Conservation (phyloP, 1,140 invertebrate genomes). For the Pseudomyrmex concolor region DNA sequence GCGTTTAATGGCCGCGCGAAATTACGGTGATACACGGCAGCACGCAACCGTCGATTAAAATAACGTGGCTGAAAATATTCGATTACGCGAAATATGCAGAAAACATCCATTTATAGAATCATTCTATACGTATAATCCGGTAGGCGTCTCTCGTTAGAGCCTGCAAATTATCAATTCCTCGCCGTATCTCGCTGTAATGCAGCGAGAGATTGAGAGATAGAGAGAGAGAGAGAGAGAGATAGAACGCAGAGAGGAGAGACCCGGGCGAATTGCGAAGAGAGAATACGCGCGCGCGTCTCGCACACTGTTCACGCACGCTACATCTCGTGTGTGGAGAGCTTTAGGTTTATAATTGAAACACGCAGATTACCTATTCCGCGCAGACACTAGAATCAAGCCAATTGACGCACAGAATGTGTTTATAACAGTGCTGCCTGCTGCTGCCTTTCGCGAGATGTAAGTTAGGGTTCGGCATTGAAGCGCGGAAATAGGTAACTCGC, state of each 20-base stretch:
- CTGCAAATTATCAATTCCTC: conserved; percentile 54
- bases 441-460: conserved; percentile 14
- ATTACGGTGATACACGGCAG: background rate
- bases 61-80: conserved; percentile 30
- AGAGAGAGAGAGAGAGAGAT: no score
- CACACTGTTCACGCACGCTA: background rate
- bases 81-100: conserved; percentile 3
- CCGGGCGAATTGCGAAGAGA: conserved; percentile 13
- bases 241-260: no score
- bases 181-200: conserved; percentile 17
- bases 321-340: conserved; percentile 14
- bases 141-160: conserved; percentile 46
- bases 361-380: conserved; percentile 42
- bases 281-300: background rate
- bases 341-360: conserved; percentile 51
- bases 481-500: conserved; percentile 23
- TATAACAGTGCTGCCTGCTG: conserved; percentile 31
- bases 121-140: conserved; percentile 36
- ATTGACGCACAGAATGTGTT: conserved; percentile 54
- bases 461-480: conserved; percentile 20
- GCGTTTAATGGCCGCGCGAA: background rate
- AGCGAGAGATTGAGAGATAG: no score
- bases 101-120: conserved; percentile 33
- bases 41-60: conserved; percentile 9
- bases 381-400: conserved; percentile 56